Evolutionary conservation across 2,113 vertebrate species (phyloP).

Genomic region (Clarias gariepinus): DNA sequence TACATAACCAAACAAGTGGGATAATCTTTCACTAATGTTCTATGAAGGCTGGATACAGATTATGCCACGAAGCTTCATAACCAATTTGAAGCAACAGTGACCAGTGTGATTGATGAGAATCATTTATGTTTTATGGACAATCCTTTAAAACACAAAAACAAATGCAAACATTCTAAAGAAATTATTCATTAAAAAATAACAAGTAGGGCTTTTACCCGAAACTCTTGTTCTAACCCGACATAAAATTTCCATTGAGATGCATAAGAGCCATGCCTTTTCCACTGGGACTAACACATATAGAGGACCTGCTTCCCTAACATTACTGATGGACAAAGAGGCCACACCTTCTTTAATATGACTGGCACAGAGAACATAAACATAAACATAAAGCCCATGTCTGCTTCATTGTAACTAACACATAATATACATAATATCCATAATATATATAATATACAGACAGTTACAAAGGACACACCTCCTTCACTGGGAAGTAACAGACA

Average conservation of each 20-base stretch:
- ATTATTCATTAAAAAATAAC: neutral
- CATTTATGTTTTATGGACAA: neutral
- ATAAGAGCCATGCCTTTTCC: neutral
- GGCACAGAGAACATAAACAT: neutral
- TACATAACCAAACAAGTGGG: constrained; percentile 20
- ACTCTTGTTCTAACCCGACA: neutral
- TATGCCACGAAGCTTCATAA: neutral
- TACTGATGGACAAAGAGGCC: neutral
- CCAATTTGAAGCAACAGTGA: neutral
- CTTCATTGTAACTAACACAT: neutral
- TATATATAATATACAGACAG: too few species aligned
- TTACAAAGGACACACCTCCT: neutral
- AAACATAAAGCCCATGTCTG: neutral
- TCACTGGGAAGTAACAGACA: neutral
- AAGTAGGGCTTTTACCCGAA: neutral
- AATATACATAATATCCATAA: too few species aligned
- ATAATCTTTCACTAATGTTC: constrained; percentile 4
- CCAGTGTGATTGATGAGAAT: too few species aligned
- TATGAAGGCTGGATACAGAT: constrained; percentile 17
- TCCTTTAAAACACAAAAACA: neutral
- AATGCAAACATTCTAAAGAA: neutral
- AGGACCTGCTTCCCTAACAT: neutral
- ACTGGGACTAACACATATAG: neutral
- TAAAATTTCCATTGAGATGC: neutral
- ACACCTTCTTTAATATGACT: neutral